Conservation (phyloP, 2,797 vertebrate genomes). For the Epinephelus malabaricus region DNA sequence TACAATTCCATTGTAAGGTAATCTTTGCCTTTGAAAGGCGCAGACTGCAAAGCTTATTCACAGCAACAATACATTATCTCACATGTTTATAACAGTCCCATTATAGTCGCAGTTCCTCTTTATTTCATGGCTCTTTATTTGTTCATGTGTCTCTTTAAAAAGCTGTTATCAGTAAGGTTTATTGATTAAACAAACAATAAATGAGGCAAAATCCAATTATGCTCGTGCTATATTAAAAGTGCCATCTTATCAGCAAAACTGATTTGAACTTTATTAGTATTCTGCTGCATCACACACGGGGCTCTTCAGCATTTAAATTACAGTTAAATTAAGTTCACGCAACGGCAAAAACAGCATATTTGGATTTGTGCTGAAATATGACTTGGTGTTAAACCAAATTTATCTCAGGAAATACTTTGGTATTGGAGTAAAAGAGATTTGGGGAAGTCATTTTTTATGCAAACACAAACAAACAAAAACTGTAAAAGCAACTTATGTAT, state of each 20-base stretch:
- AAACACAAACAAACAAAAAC: not conserved
- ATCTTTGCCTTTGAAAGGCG: not conserved
- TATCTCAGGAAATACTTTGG: not conserved
- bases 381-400: not conserved
- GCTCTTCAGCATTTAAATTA: constrained; percentile 15
- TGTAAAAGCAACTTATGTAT: not conserved
- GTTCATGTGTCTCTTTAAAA: not conserved
- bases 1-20: not conserved
- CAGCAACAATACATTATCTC: not conserved
- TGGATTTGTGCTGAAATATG: not conserved
- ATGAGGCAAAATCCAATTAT: constrained; percentile 19
- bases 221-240: not conserved
- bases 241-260: constrained; percentile 6
- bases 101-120: not conserved
- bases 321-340: not conserved
- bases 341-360: not conserved
- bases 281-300: not conserved
- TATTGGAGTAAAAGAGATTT: not conserved
- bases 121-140: not conserved
- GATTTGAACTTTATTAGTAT: constrained; percentile 1
- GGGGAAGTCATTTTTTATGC: not conserved
- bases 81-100: not conserved
- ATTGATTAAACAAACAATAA: constrained; percentile 22
- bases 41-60: not conserved
- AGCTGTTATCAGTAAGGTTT: not conserved